Conservation (phyloP, 2,113 vertebrate genomes). For the Sorex fumeus region DNA sequence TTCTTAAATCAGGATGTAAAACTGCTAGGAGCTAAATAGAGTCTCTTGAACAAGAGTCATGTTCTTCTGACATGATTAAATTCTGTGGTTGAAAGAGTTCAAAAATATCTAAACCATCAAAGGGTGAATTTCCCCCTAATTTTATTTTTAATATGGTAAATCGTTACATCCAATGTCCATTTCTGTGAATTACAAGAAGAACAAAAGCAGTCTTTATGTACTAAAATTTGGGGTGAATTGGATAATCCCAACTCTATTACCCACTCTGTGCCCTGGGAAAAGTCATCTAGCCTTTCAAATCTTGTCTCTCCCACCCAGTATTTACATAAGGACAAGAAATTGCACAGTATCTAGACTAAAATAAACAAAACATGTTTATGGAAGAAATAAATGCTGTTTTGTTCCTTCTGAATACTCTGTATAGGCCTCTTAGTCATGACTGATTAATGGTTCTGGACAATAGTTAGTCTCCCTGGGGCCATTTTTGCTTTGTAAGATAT, state of each 20-base stretch:
- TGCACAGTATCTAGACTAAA: not conserved
- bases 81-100: constrained; percentile 22
- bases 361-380: not conserved
- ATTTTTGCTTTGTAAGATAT: not conserved
- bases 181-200: not conserved
- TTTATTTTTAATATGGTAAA: constrained; percentile 16
- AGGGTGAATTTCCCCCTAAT: not conserved
- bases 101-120: constrained; percentile 21
- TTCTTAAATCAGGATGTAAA: not conserved
- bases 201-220: not conserved
- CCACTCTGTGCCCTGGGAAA: not conserved
- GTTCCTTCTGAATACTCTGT: not conserved
- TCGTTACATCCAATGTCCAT: not conserved
- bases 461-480: not conserved
- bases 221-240: not conserved
- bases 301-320: not conserved
- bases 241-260: not conserved
- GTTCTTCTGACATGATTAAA: not conserved
- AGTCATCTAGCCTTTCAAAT: not conserved
- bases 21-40: not conserved
- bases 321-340: not conserved
- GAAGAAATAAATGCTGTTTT: not conserved
- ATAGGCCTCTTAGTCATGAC: not conserved
- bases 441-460: not conserved
- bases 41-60: not conserved